Conservation (phyloP, 1,140 invertebrate species). For the Heliconius hermathena region DNA sequence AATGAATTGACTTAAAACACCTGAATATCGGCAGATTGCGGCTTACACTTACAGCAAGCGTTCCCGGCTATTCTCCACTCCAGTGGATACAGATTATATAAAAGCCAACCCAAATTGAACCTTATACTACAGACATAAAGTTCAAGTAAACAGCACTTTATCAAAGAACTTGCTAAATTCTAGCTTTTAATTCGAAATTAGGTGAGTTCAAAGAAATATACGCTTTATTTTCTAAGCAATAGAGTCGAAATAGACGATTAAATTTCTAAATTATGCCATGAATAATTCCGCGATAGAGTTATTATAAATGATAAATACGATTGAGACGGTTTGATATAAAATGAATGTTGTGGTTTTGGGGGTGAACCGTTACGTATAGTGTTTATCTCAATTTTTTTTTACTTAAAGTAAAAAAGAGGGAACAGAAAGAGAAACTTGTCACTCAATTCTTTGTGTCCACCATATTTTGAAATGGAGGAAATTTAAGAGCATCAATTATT, state of each 20-base stretch:
- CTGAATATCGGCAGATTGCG: conserved; percentile 75
- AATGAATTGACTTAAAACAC: conserved; percentile 46
- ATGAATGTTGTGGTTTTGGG: not conserved
- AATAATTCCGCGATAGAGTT: conserved; percentile 41
- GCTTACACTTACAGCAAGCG: conserved; percentile 67
- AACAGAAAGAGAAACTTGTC: too few species aligned
- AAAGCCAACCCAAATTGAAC: conserved; percentile 30
- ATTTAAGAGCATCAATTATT: too few species aligned
- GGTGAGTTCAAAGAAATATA: conserved; percentile 24
- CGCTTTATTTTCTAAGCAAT: conserved; percentile 25
- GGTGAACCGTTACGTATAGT: not conserved
- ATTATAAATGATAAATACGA: conserved; percentile 44
- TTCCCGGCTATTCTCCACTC: conserved; percentile 55
- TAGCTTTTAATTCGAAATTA: conserved; percentile 51
- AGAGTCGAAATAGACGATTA: conserved; percentile 25
- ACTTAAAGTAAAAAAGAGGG: too few species aligned
- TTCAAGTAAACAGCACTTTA: conserved; percentile 11
- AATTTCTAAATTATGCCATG: conserved; percentile 22
- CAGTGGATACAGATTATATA: conserved; percentile 35
- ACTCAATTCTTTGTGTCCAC: too few species aligned
- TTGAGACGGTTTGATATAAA: conserved; percentile 4
- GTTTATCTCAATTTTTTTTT: too few species aligned
- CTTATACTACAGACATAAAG: conserved; percentile 29
- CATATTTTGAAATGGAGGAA: too few species aligned
- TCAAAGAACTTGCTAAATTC: conserved; percentile 36